Conservation (phyloP, 2,888 invertebrate species). For the Apamea anceps region DNA sequence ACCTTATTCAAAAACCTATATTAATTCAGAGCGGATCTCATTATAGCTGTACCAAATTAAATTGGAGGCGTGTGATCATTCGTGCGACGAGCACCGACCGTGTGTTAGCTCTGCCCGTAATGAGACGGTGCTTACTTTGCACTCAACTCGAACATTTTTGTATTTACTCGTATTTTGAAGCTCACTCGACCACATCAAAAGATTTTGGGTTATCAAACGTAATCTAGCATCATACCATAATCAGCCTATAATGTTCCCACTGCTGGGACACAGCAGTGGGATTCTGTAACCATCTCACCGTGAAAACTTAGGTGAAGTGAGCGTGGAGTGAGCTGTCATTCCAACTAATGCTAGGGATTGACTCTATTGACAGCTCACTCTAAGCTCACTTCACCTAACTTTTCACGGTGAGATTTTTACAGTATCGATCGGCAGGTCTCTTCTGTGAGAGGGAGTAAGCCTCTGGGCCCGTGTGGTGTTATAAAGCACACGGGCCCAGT, state of each 20-base stretch:
- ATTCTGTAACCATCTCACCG: too few relatives aligned
- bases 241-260: neutral
- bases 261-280: too few relatives aligned
- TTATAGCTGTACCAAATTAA: slow-evolving; percentile 74
- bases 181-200: slow-evolving; percentile 28
- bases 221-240: neutral
- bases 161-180: slow-evolving; percentile 50
- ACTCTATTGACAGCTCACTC: too few relatives aligned
- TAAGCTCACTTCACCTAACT: too few relatives aligned
- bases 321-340: too few relatives aligned
- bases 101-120: slow-evolving; percentile 59
- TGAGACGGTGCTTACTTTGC: slow-evolving; percentile 61
- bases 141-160: slow-evolving; percentile 51
- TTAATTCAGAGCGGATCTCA: slow-evolving; percentile 75
- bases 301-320: too few relatives aligned
- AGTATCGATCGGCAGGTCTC: too few relatives aligned
- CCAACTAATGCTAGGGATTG: too few relatives aligned
- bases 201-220: slow-evolving; percentile 27
- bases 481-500: neutral
- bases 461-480: too few relatives aligned
- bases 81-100: slow-evolving; percentile 62
- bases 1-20: slow-evolving; percentile 73
- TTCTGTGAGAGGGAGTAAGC: neutral
- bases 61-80: slow-evolving; percentile 75
- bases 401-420: too few relatives aligned